Conservation (phyloP, 2,888 invertebrate species). For the Macaria notata region DNA sequence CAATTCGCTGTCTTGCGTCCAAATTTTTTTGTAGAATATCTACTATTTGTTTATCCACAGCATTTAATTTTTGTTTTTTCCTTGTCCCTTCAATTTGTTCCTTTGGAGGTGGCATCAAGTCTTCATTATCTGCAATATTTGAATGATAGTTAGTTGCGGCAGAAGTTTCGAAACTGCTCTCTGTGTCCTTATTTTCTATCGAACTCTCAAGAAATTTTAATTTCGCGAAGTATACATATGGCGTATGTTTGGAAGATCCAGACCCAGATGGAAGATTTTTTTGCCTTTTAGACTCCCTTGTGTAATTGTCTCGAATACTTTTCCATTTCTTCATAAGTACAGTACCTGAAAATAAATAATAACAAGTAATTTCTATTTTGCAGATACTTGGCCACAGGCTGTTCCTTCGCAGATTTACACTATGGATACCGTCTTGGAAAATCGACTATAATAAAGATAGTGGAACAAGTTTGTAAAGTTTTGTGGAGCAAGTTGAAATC, state of each 20-base stretch:
- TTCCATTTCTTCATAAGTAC: constrained; percentile 21
- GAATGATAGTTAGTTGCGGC: constrained; percentile 1
- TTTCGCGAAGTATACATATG: constrained; percentile 17
- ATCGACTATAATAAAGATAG: constrained; percentile 17
- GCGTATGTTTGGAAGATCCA: constrained; percentile 15
- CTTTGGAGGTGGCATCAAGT: constrained; percentile 14
- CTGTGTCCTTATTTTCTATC: constrained; percentile 9
- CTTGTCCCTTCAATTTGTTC: constrained; percentile 5
- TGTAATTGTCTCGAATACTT: constrained; percentile 21
- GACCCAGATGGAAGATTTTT: constrained; percentile 14
- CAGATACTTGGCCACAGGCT: constrained; percentile 22
- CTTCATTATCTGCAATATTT: constrained; percentile 13
- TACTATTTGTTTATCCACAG: constrained; percentile 7
- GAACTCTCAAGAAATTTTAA: constrained; percentile 9
- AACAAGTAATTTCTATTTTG: constrained; percentile 17
- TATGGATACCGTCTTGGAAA: constrained; percentile 23
- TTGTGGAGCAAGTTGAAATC: constrained; percentile 22
- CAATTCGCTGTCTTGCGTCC: constrained; percentile 1
- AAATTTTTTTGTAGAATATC: background rate
- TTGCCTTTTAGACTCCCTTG: constrained; percentile 19
- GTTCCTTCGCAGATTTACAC: constrained; percentile 22
- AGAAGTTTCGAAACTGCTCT: constrained; percentile 4
- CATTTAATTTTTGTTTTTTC: background rate
- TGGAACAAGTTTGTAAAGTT: constrained; percentile 22
- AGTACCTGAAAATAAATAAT: constrained; percentile 23